Percentiles rank a stretch among this genome's conserved stretches.
These are phyloP conservation scores for Ectemnius cavifrons DNA, from an alignment of 2,888 invertebrate genomes.

Conservation along the genomic window DNA sequence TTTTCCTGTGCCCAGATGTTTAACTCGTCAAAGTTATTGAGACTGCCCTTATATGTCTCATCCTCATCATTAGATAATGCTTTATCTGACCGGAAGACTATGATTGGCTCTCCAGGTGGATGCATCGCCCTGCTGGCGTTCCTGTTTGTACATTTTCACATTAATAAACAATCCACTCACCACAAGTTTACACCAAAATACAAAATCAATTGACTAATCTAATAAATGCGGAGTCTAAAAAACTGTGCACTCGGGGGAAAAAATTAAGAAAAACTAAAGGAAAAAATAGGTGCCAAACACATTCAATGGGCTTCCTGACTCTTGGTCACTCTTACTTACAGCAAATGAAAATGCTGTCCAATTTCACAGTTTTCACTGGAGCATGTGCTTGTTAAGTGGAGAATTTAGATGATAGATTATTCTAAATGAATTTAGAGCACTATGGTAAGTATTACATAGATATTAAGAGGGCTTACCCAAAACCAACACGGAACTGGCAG, in stretches of 20 bases:
- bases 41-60: constrained; percentile 88
- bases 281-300: no score
- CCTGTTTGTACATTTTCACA: constrained; percentile 24
- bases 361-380: constrained; percentile 75
- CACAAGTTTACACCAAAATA: neutral
- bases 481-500: constrained; percentile 95
- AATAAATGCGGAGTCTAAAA: no score
- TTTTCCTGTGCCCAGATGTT: constrained; percentile 93
- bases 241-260: no score
- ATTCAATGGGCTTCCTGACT: no score
- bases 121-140: constrained; percentile 89
- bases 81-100: constrained; percentile 90
- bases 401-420: constrained; percentile 33
- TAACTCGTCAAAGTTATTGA: constrained; percentile 89
- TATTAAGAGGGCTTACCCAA: constrained; percentile 82
- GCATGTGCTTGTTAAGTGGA: constrained; percentile 74
- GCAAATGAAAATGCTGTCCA: constrained; percentile 70
- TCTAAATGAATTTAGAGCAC: neutral
- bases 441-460: neutral
- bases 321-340: constrained; percentile 68
- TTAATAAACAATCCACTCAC: neutral
- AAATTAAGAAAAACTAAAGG: neutral
- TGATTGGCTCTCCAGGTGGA: constrained; percentile 88
- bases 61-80: constrained; percentile 89
- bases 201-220: no score